Base-by-base conservation (phyloP, 2,113 vertebrate species). In the Hippolais icterina region DNA sequence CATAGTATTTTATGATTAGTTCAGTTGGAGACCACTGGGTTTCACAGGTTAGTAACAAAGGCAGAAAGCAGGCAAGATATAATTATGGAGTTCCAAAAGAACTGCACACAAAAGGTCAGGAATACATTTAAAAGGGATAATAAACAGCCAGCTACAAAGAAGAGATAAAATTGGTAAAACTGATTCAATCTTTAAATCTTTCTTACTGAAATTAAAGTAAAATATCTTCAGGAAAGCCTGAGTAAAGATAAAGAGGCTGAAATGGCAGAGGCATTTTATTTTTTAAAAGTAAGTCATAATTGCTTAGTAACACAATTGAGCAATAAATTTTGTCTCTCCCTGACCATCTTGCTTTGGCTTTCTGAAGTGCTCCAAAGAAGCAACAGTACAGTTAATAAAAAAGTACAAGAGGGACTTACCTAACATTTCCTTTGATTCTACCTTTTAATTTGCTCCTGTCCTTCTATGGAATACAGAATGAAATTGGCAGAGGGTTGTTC, bases 1-100 rank as follows among this genome's bases (percentile, higher is more conserved):
- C 80, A 98, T 97, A 98, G 98, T 88, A 97, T 98, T 97, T 96
- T 95, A 88, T 95, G 94, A 95, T 98, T 96, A 97, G 94, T 94
- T 97, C 97, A 92, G n/a, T 94, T 88, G 93, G 75, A 96, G 47
- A 96, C 77, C 76, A 94, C 39, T 86, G 84, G 16, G 84, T 96
- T 97, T 97, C 92, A 88, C 77, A 90, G 91, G 76, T 89, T 94
- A 92, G 80, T 94, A 91, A 97, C 83, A 87, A 21, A 88, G 68
- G 46, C 78, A 93, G 66, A 87, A 20, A 83, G 35, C 29, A 72
- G 57, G 49, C 71, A 83, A 94, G 27, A 87, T 76, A 15, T 10
- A 93, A 39, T 49, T 81, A n/a, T 4, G 15, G 76, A 74, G 41
- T 25, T 95, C 80, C 69, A 50, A 69, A 91, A 90, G 49, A 75